phyloP scores from a whole-genome alignment of 2,113 vertebrate species.

The Notothenia rossii region DNA sequence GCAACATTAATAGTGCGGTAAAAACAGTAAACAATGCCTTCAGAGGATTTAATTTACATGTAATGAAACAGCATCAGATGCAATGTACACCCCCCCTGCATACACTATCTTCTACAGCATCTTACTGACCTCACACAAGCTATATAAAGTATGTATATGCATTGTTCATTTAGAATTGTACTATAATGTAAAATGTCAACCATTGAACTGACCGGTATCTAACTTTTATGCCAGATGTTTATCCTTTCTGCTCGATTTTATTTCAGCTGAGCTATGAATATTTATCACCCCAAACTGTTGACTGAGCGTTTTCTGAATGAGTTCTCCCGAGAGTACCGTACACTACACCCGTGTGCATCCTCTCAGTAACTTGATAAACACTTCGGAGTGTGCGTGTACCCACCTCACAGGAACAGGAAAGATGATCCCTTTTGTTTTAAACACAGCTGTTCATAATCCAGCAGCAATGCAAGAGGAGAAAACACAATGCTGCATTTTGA shows the following conservation, averaged over 20 bases:
- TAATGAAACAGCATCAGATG: conserved; percentile 4
- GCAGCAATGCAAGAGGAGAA: conserved; percentile 33
- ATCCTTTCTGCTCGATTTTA: conserved; percentile 45
- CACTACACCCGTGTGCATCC: conserved; percentile 37
- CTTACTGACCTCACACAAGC: conserved; percentile 30
- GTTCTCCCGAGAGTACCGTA: conserved; percentile 41
- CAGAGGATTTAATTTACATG: conserved; percentile 10
- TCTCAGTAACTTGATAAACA: conserved; percentile 61
- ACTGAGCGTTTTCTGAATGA: conserved; percentile 63
- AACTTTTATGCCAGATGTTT: conserved; percentile 48
- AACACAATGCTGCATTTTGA: conserved; percentile 62
- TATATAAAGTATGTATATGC: neutral
- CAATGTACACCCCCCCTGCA: neutral
- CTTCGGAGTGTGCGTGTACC: conserved; percentile 44
- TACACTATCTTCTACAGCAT: neutral
- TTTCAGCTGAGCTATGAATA: conserved; percentile 55
- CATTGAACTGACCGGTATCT: conserved; percentile 15
- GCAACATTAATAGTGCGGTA: neutral
- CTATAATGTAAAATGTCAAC: conserved; percentile 5
- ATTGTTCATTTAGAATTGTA: neutral
- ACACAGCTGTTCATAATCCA: conserved; percentile 27
- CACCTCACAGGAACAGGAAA: conserved; percentile 47
- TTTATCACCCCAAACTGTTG: conserved; percentile 66
- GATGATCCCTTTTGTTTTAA: conserved; percentile 42
- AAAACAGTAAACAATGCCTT: neutral